Conservation (phyloP, 2,888 invertebrate genomes). For the Hololepta plana region DNA sequence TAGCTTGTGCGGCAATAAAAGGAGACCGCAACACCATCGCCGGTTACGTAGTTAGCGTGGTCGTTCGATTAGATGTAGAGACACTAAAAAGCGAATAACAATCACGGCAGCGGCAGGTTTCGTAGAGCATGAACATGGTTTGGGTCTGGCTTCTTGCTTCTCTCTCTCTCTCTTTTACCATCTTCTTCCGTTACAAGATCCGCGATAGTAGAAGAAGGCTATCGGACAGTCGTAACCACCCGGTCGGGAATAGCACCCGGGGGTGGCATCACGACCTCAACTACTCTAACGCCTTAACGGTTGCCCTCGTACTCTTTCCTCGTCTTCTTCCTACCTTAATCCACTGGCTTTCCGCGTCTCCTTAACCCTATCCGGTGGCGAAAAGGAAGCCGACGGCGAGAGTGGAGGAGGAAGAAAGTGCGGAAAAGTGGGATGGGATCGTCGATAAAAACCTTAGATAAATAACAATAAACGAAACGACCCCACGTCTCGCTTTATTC, state of each 20-base stretch:
- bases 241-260: constrained; percentile 38
- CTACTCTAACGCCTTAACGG: no score
- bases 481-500: no score
- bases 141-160: no score
- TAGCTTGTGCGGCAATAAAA: constrained; percentile 19
- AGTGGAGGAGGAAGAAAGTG: constrained; percentile 10
- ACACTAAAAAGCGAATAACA: constrained; percentile 25
- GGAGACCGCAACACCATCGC: constrained; percentile 12
- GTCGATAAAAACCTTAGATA: no score
- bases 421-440: no score
- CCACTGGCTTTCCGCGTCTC: constrained; percentile 19
- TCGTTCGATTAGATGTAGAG: constrained; percentile 23
- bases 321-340: constrained; percentile 19
- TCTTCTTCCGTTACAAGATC: constrained; percentile 11
- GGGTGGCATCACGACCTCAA: constrained; percentile 37
- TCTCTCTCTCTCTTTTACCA: no score
- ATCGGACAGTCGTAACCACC: constrained; percentile 44
- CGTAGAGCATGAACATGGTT: no score
- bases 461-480: no score
- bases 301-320: constrained; percentile 16
- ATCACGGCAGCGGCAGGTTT: constrained; percentile 17
- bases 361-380: constrained; percentile 18
- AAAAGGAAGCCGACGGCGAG: no score
- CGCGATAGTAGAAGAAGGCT: constrained; percentile 27
- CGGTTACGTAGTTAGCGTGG: constrained; percentile 19